A percentile compares a stretch with the other conserved stretches of the same genome.
Conservation (phyloP, 2,797 vertebrate species). For the Betta splendens region DNA sequence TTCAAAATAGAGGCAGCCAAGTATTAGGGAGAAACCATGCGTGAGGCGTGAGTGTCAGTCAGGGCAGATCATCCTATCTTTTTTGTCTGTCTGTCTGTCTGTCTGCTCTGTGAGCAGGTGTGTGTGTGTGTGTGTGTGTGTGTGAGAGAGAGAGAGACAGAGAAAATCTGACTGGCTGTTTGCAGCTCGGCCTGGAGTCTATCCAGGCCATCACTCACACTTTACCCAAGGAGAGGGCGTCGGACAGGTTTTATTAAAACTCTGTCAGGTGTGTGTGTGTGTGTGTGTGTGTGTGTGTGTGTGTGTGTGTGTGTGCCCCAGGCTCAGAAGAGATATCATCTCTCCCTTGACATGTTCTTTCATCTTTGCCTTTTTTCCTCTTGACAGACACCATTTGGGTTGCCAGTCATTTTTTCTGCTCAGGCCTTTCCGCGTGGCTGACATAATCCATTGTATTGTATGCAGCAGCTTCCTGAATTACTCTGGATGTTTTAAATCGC, state of each 20-base stretch:
- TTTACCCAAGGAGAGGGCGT: conserved; percentile 76
- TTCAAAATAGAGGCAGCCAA: conserved; percentile 59
- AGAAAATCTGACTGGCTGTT: conserved; percentile 43
- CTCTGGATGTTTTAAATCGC: conserved; percentile 40
- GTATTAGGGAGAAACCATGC: conserved; percentile 52
- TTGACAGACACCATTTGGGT: conserved; percentile 78
- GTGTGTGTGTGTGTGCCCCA: conserved; percentile 55
- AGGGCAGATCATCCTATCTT: conserved; percentile 47
- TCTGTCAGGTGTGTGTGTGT: conserved; percentile 72
- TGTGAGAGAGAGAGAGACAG: conserved; percentile 9
- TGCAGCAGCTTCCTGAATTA: conserved; percentile 34
- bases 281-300: conserved; percentile 33
- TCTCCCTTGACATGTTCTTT: conserved; percentile 79
- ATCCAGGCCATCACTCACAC: conserved; percentile 75
- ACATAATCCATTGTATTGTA: conserved; percentile 62
- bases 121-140: conserved; percentile 26
- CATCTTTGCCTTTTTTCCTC: conserved; percentile 76
- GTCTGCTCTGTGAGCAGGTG: conserved; percentile 25
- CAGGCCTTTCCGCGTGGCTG: conserved; percentile 51
- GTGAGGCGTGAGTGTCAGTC: conserved; percentile 57
- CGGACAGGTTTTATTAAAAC: conserved; percentile 84
- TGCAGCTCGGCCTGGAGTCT: conserved; percentile 69
- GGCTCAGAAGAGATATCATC: conserved; percentile 81
- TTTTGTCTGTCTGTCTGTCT: conserved; percentile 42
- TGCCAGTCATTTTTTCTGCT: conserved; percentile 65